phyloP scores from a whole-genome alignment of 2,113 vertebrate genomes.

The Atherinomorus stipes region DNA sequence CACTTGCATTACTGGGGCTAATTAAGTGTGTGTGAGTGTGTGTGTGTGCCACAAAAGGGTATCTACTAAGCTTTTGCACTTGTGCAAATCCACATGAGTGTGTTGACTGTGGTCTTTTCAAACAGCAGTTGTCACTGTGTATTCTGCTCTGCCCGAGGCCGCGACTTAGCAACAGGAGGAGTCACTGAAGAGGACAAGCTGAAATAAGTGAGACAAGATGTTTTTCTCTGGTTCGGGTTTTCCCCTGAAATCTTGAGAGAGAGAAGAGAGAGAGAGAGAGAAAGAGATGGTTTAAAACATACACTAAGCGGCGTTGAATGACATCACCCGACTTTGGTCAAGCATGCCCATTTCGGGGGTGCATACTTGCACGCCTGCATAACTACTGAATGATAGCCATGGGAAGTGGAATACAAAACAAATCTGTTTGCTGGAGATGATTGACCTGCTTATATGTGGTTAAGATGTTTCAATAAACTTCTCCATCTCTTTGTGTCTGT shows the following conservation, averaged over 20 bases:
- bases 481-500: neutral
- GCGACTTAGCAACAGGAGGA: constrained; percentile 34
- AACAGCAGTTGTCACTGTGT: constrained; percentile 43
- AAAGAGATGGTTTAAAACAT: constrained; percentile 33
- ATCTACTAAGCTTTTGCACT: neutral
- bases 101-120: constrained; percentile 25
- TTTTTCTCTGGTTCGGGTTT: constrained; percentile 50
- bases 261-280: constrained; percentile 11
- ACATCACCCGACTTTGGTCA: constrained; percentile 67
- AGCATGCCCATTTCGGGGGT: constrained; percentile 51
- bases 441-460: constrained; percentile 5
- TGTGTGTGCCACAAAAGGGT: neutral
- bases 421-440: constrained; percentile 24
- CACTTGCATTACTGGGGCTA: constrained; percentile 18
- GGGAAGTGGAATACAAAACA: constrained; percentile 40
- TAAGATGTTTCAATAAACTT: constrained; percentile 13
- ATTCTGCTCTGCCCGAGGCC: constrained; percentile 21
- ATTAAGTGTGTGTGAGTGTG: constrained; percentile 6
- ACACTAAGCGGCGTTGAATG: constrained; percentile 57
- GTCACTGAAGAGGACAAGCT: constrained; percentile 36
- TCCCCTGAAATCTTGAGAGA: constrained; percentile 52
- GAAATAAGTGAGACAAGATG: constrained; percentile 39
- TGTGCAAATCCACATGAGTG: constrained; percentile 4
- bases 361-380: constrained; percentile 65
- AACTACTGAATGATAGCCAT: constrained; percentile 52